Evolutionary conservation across 2,888 invertebrate genomes (phyloP), one percentile per base, ranked within the genome.

Genomic region (Nephrocerus scutellatus): DNA sequence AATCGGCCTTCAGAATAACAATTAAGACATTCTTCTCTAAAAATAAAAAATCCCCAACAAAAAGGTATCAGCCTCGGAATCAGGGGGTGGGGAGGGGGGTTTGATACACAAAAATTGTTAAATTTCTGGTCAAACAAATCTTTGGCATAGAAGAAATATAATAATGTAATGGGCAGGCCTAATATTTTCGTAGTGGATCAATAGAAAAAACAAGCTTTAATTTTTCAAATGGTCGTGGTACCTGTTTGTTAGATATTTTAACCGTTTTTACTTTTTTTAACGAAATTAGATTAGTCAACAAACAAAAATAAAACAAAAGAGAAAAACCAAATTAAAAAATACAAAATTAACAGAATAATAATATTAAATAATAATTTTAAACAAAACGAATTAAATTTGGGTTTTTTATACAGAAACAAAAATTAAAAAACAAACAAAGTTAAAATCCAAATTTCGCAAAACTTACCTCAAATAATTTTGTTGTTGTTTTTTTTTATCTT

Each of bases 381-480:
- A 49, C 41, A 30, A 42, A 49, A 45, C 41, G 39, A 44, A 36
- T 44, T 36, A 35, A 44, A n/a, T n/a, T n/a, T n/a, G n/a, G n/a
- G n/a, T n/a, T n/a, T n/a, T 39, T 36, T 38, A 16, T 33, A 51
- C 40, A 43, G 36, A 50, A 48, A 39, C 43, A 45, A 48, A 36
- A 43, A 33, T 32, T 38, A 43, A 48, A 38, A 39, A 41, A 30
- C 41, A 41, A 49, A 48, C 43, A 42, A 42, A 37, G 39, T 46
- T 46, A 53, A 49, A 50, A 49, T 46, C 55, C 54, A 54, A 60
- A 57, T 57, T 59, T 57, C 53, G 54, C 53, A 51, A 56, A 61
- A 66, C 62, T 63, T 63, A 63, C 65, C 65, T 65, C 59, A 55
- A 53, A 45, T 50, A 51, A 53, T 55, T 51, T 55, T 54, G 49